Base-by-base conservation (phyloP, 53 echinoderm and acorn worm species). In the Echinometra lucunter region DNA sequence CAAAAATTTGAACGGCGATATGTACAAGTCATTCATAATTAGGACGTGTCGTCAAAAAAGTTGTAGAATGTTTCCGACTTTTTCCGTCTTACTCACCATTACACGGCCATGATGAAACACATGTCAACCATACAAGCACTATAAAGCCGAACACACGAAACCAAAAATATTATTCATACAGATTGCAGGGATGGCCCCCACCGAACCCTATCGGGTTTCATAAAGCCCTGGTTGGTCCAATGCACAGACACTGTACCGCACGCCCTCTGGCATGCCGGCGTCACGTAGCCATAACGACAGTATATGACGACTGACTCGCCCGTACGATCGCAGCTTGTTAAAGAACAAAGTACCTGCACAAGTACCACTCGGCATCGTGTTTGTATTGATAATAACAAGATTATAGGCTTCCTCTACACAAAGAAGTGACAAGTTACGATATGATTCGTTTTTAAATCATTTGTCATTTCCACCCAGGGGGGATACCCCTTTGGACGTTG, bases 381-480 rank as follows among this genome's bases (percentile, higher is more conserved):
- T 78, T 78, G 78, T 78, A 78, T 42, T 78, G 78, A 78, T 78
- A 78, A 78, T 72, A 78, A 78, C 78, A 35, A 72, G 38, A 78
- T 78, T 42, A n/a, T n/a, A 78, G 12, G 32, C 28, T 34, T 69
- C 34, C 30, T 1, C 69, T 1, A 78, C 35, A 13, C 38, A 78
- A 42, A 40, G 38, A 18, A 42, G 78, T 40, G 3, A 42, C 38
- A 38, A 42, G n/a, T n/a, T 78, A 17, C 7, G 28, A 42, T 40
- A 42, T 38, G 38, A 38, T 42, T 28, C 53, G 13, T 53, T 53
- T 9, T 70, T 25, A 23, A 25, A 66, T 66, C 21, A 66, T 56
- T 13, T 56, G 13, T 9, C 56, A n/a, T n/a, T n/a, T n/a, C 56
- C 8, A 13, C 56, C 56, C 7, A 63, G 23, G 4, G 72, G 72